Base-by-base conservation (phyloP, 2,888 invertebrate species). In the Drosophila anomelani region DNA sequence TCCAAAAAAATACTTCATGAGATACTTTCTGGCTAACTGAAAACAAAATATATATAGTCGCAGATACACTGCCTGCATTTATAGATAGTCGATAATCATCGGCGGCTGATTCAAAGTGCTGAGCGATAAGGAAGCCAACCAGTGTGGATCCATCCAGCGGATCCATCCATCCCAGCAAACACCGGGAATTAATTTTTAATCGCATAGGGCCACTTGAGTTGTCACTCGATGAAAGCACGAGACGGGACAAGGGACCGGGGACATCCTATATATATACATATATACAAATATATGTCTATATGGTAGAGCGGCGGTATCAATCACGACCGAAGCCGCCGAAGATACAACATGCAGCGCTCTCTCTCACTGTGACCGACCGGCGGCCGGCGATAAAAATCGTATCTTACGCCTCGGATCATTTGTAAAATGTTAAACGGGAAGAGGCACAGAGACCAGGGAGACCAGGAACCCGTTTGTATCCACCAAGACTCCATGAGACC, bases 151-250 rank as follows among this genome's bases (percentile, higher is more conserved):
- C 32, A 51, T 51, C 51, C 53, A 51, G 34, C 34, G 51, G 53
- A 61, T 61, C 41, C 60, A 73, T 72, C 62, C 61, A 53, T 44
- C 77, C 67, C 74, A 75, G 72, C 78, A 70, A 68, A 57, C 77
- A 63, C 73, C 66, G 85, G 75, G 88, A 88, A 89, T 88, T 88
- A 89, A 83, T 80, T 88, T 88, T 88, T 89, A 88, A 88, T 88
- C 89, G 84, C 86, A 74, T 80, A 86, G 79, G 73, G 79, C 86
- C 87, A 89, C 89, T 88, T 88, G 86, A 88, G 78, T 81, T 81
- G 87, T 87, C 80, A 87, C 62, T 77, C 70, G 67, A 56, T 64
- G 64, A 63, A 64, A 74, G 71, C 71, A 61, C 71, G 61, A 72
- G 73, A 56, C 72, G 49, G 41, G 26, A 23, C 9, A 47, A 46